A percentile compares a stretch with the other conserved stretches of the same genome.
Evolutionary conservation across 2,888 invertebrate genomes (phyloP).

Genomic region (Ophraella communa): DNA sequence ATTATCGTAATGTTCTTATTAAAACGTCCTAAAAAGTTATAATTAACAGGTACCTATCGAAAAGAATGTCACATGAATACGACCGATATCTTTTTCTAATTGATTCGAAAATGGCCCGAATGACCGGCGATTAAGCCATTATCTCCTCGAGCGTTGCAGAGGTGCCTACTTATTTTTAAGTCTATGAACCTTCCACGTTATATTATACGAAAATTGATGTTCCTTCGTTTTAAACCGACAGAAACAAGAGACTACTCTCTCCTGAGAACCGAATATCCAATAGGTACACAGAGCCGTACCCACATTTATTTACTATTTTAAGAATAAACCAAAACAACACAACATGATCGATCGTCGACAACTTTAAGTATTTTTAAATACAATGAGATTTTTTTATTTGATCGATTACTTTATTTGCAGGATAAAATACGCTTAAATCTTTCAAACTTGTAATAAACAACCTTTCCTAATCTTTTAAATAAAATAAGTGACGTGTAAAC

Average conservation of each 20-base stretch:
- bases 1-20: neutral
- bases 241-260: slow-evolving; percentile 20
- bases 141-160: slow-evolving; percentile 15
- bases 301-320: neutral
- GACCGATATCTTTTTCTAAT: slow-evolving; percentile 20
- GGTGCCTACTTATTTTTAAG: slow-evolving; percentile 10
- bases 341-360: no score
- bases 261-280: slow-evolving; percentile 3
- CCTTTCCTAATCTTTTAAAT: no score
- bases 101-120: slow-evolving; percentile 19
- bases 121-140: slow-evolving; percentile 24
- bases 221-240: slow-evolving; percentile 12
- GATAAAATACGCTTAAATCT: no score
- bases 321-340: no score
- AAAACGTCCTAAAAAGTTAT: neutral
- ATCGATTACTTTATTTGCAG: no score
- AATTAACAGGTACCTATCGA: neutral
- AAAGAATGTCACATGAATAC: slow-evolving; percentile 17
- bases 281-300: neutral
- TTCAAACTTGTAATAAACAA: no score
- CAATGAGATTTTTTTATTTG: no score
- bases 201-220: slow-evolving; percentile 21
- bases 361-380: no score
- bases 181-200: slow-evolving; percentile 8
- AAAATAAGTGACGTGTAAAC: no score